Base-by-base conservation (phyloP, 2,113 vertebrate species). In the Apistogramma diplotaenia region DNA sequence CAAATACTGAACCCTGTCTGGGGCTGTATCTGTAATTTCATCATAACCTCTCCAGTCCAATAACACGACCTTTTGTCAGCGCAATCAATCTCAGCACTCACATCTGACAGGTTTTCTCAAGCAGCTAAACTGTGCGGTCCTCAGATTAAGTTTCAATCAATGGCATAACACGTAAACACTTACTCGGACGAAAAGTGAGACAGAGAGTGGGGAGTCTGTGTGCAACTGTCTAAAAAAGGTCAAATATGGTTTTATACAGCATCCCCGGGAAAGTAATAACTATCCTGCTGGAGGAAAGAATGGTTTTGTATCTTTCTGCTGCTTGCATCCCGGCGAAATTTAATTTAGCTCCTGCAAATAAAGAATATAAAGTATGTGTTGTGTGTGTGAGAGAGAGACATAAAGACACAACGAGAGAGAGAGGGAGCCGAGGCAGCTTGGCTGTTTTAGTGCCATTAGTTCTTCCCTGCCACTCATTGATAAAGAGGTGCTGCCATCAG, bases 401-500 rank as follows among this genome's bases (percentile, higher is more conserved):
- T 21, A 27, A 46, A 59, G 19, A 65, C 49, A 67, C 37, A 55
- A 51, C n/a, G n/a, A 72, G 49, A 56, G 35, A 43, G 81, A 27
- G 56, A 23, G 76, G 15, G 57, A 74, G 55, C 79, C 46, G 13
- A 53, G 65, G 43, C 72, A 5, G 75, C 40, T 73, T 70, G 51
- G 76, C 76, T 86, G 54, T 84, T 90, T 88, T 73, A 85, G 85
- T 81, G 85, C 82, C 85, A 89, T 93, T 92, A 88, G 85, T 92
- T 89, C 79, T 87, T 88, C 74, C 81, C 88, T 89, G 89, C 82
- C 90, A 81, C 85, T 91, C 88, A 84, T 89, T 93, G 92, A 94
- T 94, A 93, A 93, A 92, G 89, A 91, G 86, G 61, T 55, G 43
- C 88, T 78, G 88, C 90, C 88, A 86, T 91, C 86, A 91, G 88